phyloP scores from a whole-genome alignment of 2,797 vertebrate genomes.

The Alcedo quadribrachys region DNA sequence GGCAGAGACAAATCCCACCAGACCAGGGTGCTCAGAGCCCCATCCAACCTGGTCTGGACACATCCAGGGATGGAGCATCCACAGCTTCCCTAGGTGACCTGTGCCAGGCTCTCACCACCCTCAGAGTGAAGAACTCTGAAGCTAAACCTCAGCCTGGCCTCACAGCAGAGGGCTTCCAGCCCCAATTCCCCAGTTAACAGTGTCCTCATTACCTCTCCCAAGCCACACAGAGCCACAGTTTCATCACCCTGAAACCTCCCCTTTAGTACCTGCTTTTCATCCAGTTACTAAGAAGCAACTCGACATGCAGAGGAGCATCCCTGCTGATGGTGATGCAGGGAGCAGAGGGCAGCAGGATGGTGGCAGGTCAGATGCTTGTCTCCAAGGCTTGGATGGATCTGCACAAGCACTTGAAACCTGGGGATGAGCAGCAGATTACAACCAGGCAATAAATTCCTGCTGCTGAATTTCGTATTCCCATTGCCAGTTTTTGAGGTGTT shows the following conservation, averaged over 20 bases:
- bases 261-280: neutral
- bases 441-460: neutral
- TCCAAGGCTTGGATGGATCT: neutral
- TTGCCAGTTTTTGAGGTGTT: neutral
- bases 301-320: neutral
- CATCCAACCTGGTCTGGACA: too few species aligned
- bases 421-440: neutral
- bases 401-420: accelerated
- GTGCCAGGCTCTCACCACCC: too few species aligned
- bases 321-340: neutral
- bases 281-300: neutral
- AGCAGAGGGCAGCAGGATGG: neutral
- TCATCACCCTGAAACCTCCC: neutral
- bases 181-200: neutral
- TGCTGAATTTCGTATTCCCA: neutral
- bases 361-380: neutral
- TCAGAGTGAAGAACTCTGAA: too few species aligned
- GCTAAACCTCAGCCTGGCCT: too few species aligned
- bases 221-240: neutral
- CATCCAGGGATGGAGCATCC: too few species aligned
- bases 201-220: neutral
- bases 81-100: too few species aligned
- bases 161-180: too few species aligned
- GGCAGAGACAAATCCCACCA: too few species aligned
- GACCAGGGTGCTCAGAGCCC: too few species aligned